Conservation (phyloP, 2,797 vertebrate species). For the Psittacula echo region DNA sequence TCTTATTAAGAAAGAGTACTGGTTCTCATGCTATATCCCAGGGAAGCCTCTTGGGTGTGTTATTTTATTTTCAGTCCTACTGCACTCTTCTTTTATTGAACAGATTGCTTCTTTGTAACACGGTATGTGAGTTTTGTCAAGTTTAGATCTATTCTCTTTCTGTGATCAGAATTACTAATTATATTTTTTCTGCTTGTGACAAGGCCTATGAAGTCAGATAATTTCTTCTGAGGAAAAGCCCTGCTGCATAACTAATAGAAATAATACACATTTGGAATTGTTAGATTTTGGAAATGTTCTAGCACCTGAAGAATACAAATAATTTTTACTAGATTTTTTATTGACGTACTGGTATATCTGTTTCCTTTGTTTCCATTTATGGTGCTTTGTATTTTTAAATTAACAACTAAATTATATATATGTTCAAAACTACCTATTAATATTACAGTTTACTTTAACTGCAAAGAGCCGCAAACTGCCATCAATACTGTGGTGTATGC, state of each 20-base stretch:
- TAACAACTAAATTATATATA: background rate
- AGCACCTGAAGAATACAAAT: background rate
- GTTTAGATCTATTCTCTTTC: background rate
- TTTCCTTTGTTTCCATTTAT: background rate
- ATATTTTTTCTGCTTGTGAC: background rate
- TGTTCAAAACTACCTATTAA: background rate
- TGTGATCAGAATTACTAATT: background rate
- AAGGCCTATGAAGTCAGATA: background rate
- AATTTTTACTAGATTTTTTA: background rate
- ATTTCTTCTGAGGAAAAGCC: background rate
- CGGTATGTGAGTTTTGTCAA: background rate
- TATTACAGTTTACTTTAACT: background rate
- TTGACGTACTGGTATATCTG: background rate
- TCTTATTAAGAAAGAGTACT: background rate
- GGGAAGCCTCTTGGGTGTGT: background rate
- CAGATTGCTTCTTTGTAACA: background rate
- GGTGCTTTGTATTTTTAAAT: background rate
- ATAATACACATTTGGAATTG: background rate
- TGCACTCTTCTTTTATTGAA: background rate
- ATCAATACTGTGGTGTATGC: background rate
- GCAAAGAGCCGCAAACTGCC: background rate
- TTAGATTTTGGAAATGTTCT: background rate
- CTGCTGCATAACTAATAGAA: background rate
- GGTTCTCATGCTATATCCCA: background rate
- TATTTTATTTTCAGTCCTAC: conserved; percentile 16